These are phyloP conservation scores for Zaprionus tsacasi DNA, from an alignment of 1,140 invertebrate genomes.

Conservation along the genomic window DNA sequence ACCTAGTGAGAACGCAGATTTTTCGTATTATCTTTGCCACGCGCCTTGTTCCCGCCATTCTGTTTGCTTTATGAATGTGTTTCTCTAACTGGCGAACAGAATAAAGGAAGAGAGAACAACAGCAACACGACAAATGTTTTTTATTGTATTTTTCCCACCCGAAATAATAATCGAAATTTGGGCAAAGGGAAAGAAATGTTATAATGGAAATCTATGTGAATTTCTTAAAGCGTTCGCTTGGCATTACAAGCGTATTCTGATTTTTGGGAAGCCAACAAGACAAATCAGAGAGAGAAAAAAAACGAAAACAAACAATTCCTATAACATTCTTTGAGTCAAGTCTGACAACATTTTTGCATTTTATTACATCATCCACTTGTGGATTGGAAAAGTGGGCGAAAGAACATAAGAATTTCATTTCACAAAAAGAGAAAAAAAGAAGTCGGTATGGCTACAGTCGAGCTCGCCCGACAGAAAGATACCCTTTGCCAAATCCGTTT, in stretches of 20 bases:
- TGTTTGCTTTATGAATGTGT: constrained; percentile 72
- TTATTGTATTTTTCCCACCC: constrained; percentile 18
- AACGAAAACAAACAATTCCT: not conserved
- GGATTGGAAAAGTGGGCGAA: not conserved
- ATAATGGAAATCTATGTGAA: constrained; percentile 38
- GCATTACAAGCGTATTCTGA: constrained; percentile 20
- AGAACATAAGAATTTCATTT: not conserved
- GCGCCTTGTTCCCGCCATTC: constrained; percentile 40
- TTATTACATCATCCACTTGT: constrained; percentile 2
- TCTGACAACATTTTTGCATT: constrained; percentile 1
- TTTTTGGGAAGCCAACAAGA: constrained; percentile 7
- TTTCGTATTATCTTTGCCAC: constrained; percentile 48
- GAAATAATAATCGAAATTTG: constrained; percentile 30
- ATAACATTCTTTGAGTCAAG: not conserved
- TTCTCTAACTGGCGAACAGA: constrained; percentile 50
- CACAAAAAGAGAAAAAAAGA: too few species aligned
- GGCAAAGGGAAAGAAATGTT: constrained; percentile 13
- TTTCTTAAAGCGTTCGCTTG: constrained; percentile 14
- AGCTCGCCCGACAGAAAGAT: too few species aligned
- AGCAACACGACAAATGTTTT: constrained; percentile 22
- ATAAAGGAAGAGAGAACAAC: not conserved
- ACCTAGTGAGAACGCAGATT: constrained; percentile 16
- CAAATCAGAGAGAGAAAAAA: not conserved
- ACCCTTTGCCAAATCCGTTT: too few species aligned
- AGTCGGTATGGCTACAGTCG: too few species aligned